Evolutionary conservation across 2,888 invertebrate species (phyloP).

Genomic region (Trachelus tabidus): DNA sequence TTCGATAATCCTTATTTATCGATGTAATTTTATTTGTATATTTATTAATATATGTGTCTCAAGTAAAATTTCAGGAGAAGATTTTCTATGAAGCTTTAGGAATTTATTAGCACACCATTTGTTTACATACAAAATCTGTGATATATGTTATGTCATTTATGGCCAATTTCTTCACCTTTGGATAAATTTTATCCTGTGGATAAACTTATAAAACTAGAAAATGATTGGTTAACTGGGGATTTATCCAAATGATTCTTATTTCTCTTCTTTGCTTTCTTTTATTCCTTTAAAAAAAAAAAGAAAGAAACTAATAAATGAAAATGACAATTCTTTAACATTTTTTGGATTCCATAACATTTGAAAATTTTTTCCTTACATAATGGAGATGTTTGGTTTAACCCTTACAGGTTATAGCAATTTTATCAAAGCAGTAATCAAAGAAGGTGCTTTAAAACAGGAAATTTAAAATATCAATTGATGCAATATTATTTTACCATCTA

Average conservation of each 20-base stretch:
- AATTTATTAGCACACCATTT: not conserved
- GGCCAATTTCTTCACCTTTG: too few relatives aligned
- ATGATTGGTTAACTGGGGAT: too few relatives aligned
- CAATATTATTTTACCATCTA: not conserved
- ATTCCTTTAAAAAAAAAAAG: not conserved
- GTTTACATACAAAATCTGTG: not conserved
- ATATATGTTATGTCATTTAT: not conserved
- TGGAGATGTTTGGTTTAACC: constrained; percentile 27
- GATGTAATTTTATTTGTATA: not conserved
- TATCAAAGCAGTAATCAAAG: constrained; percentile 11
- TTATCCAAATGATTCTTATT: not conserved
- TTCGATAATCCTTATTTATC: not conserved
- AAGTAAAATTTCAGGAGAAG: too few relatives aligned
- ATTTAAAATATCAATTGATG: not conserved
- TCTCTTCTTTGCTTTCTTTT: not conserved
- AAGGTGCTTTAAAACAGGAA: constrained; percentile 12
- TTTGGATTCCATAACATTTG: not conserved
- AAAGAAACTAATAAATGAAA: not conserved
- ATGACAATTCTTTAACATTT: not conserved
- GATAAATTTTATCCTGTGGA: too few relatives aligned
- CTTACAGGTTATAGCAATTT: constrained; percentile 21
- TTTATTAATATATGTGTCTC: too few relatives aligned
- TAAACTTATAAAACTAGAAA: too few relatives aligned
- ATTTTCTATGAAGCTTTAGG: not conserved
- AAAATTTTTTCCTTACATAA: not conserved